These are phyloP conservation scores for Notospermus geniculatus DNA, from an alignment of 1,140 invertebrate species.

Conservation along the genomic window DNA sequence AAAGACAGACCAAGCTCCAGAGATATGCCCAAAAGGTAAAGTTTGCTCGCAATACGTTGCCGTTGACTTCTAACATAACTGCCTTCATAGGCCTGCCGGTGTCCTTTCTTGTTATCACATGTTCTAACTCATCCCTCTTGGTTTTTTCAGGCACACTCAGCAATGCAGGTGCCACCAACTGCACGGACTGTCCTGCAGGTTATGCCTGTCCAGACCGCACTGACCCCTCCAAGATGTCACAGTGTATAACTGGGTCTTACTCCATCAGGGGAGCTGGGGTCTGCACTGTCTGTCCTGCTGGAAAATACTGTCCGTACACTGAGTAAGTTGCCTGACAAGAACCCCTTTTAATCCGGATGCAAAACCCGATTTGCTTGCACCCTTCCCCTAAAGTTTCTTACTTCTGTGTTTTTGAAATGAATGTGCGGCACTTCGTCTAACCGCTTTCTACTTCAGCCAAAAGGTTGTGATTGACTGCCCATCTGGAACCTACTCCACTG, in stretches of 20 bases:
- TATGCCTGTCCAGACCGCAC: constrained; percentile 34
- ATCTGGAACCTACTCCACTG: constrained; percentile 18
- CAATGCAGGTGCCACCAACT: constrained; percentile 29
- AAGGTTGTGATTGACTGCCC: constrained; percentile 11
- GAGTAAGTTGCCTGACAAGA: constrained; percentile 21
- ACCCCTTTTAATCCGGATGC: constrained; percentile 13
- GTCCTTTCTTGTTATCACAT: background rate
- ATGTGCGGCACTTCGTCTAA: background rate
- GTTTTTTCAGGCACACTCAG: constrained; percentile 24
- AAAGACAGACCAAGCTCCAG: constrained; percentile 18
- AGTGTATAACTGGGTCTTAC: constrained; percentile 33
- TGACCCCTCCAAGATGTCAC: constrained; percentile 27
- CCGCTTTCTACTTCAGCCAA: background rate
- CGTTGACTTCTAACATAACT: background rate
- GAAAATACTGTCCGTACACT: constrained; percentile 33
- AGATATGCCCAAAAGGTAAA: constrained; percentile 27
- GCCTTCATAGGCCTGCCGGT: background rate
- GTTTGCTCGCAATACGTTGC: constrained; percentile 10
- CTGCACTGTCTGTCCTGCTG: constrained; percentile 33
- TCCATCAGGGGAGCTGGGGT: constrained; percentile 26
- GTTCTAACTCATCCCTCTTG: no score
- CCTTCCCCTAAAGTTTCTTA: no score
- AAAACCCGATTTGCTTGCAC: background rate
- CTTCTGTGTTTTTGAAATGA: background rate
- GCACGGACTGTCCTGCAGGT: constrained; percentile 37